Percentiles rank a stretch among this genome's conserved stretches.
Evolutionary conservation across 1,140 invertebrate species (phyloP).

Genomic region (Procambarus clarkii): DNA sequence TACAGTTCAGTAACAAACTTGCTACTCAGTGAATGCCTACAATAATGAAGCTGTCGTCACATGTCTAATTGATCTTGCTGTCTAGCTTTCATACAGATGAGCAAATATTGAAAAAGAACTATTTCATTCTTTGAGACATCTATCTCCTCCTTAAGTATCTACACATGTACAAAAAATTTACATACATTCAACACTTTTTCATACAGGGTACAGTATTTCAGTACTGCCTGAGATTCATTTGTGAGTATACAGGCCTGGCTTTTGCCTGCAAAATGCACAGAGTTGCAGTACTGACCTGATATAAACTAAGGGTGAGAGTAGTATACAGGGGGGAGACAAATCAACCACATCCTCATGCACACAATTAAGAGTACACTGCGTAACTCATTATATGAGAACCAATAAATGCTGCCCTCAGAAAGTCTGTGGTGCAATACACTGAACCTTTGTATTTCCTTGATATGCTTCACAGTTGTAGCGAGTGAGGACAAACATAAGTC

Average conservation of each 20-base stretch:
- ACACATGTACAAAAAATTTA: slow-evolving; percentile 70
- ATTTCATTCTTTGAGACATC: slow-evolving; percentile 67
- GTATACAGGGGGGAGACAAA: slow-evolving; percentile 55
- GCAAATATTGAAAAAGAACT: slow-evolving; percentile 70
- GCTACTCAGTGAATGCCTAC: slow-evolving; percentile 66
- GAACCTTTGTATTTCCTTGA: slow-evolving; percentile 61
- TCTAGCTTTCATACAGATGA: slow-evolving; percentile 68
- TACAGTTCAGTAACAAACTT: slow-evolving; percentile 69
- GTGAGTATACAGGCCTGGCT: slow-evolving; percentile 51
- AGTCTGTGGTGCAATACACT: slow-evolving; percentile 59
- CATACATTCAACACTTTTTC: slow-evolving; percentile 68
- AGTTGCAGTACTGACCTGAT: slow-evolving; percentile 63
- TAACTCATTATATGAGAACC: slow-evolving; percentile 55
- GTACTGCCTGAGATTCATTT: slow-evolving; percentile 70
- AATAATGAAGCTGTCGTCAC: slow-evolving; percentile 60
- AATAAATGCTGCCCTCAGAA: slow-evolving; percentile 59
- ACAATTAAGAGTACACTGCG: slow-evolving; percentile 44
- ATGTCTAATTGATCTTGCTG: slow-evolving; percentile 67
- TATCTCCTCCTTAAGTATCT: slow-evolving; percentile 69
- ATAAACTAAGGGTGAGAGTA: slow-evolving; percentile 61
- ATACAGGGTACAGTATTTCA: slow-evolving; percentile 44
- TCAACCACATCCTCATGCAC: slow-evolving; percentile 40
- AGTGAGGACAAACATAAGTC: slow-evolving; percentile 65
- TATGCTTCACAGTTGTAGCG: slow-evolving; percentile 65
- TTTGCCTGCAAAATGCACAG: slow-evolving; percentile 38